A percentile compares a stretch with the other conserved stretches of the same genome.
These are phyloP conservation scores for Hyperoodon ampullatus DNA, from an alignment of 2,113 vertebrate species.

Conservation along the genomic window DNA sequence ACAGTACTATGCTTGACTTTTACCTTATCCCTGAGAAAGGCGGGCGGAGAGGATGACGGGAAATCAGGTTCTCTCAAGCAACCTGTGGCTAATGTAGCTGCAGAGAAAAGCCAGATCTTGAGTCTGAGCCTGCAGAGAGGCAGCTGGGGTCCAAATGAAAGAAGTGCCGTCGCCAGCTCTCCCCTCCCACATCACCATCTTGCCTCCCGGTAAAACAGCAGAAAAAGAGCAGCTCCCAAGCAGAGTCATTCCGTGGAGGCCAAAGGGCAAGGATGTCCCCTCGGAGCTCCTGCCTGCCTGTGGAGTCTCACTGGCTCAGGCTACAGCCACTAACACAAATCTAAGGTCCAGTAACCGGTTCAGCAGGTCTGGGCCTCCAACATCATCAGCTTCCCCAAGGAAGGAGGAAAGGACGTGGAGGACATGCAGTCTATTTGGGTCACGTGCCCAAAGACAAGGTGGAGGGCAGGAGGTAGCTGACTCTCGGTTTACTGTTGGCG, in stretches of 20 bases:
- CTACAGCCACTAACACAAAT: background rate
- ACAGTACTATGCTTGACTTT: background rate
- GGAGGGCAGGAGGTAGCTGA: background rate
- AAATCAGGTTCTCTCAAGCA: background rate
- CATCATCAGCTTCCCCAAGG: background rate
- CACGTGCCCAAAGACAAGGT: background rate
- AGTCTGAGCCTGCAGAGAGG: background rate
- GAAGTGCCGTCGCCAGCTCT: background rate
- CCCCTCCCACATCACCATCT: background rate
- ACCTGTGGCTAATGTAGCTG: background rate
- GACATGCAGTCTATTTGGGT: background rate
- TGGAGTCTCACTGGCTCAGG: too few relatives aligned
- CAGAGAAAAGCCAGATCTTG: background rate
- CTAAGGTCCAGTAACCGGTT: background rate
- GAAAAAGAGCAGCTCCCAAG: background rate
- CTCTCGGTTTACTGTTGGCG: background rate
- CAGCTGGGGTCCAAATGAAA: background rate
- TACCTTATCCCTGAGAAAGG: background rate
- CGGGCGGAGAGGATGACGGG: background rate
- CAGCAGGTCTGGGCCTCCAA: background rate
- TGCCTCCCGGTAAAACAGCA: background rate
- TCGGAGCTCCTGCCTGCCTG: accelerated
- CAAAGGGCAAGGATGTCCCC: background rate
- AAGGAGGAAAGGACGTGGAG: background rate
- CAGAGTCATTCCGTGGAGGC: background rate